Base-by-base conservation (phyloP, 1,140 invertebrate genomes). In the Prorops nasuta region DNA sequence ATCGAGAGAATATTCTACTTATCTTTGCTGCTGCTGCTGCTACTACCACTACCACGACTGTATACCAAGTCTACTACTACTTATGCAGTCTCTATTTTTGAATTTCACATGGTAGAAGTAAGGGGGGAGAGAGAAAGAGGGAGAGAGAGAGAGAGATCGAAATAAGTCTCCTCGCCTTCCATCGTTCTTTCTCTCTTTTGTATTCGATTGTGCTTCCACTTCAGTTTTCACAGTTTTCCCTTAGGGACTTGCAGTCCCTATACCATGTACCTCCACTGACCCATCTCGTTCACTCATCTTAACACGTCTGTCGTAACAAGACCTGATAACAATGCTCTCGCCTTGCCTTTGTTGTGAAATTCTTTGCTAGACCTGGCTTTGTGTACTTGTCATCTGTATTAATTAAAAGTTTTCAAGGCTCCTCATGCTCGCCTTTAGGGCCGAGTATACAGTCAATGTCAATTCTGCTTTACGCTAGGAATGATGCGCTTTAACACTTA, bases 371-470 rank as follows among this genome's bases (percentile, higher is more conserved):
- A 44, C 36, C 47, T 55, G 49, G 60, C 62, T 62, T 66, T 70
- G 64, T 67, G 53, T 56, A 51, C 58, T 59, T 60, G 51, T 60
- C 57, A 56, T 60, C 41, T 51, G 59, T 61, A 69, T 64, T 72
- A 72, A 70, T 72, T 71, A 65, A 65, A 69, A 69, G 63, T 69
- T 71, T 60, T 66, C 53, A 56, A 63, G 54, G 49, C 55, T 45
- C 45, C 51, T 66, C 56, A 44, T 50, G 50, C 37, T 49, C 51
- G 42, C 48, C 36, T 50, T 39, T 40, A 21, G 45, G 38, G 41
- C 45, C n/a, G n/a, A n/a, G n/a, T n/a, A n/a, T n/a, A n/a, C n/a
- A n/a, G n/a, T n/a, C n/a, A n/a, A 22, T 36, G 50, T 31, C 31
- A 20, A n/a, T 28, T 20, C 31, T 18, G 20, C 28, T 43, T 40